A percentile compares a stretch with the other conserved stretches of the same genome.
Evolutionary conservation across 1,140 invertebrate genomes (phyloP).

Genomic region (Tetramorium simillimum): DNA sequence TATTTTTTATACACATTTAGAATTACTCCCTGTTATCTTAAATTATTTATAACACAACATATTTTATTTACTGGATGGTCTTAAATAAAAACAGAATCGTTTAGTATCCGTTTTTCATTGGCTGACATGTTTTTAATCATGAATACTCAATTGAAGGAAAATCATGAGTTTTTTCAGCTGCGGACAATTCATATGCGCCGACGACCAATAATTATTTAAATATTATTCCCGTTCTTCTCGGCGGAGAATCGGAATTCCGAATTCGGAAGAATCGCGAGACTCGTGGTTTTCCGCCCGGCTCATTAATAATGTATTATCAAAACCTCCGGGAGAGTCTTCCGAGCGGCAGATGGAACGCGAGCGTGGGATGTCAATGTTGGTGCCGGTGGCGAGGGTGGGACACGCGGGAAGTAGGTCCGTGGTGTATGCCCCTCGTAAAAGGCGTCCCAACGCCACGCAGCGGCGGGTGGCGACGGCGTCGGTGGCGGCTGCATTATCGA

Average conservation of each 20-base stretch:
- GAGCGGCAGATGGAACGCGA: conserved; percentile 46
- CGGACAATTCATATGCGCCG: conserved; percentile 30
- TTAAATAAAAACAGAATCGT: neutral
- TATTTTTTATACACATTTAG: neutral
- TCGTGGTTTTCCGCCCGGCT: conserved; percentile 17
- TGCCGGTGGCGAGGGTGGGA: neutral
- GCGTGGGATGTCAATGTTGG: conserved; percentile 19
- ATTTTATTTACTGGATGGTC: neutral
- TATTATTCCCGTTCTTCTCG: conserved; percentile 48
- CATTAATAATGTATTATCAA: conserved; percentile 62
- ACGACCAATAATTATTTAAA: conserved; percentile 53
- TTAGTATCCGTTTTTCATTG: neutral
- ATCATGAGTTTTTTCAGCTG: neutral
- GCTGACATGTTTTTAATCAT: conserved; percentile 43
- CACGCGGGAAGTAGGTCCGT: conserved; percentile 5
- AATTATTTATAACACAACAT: neutral
- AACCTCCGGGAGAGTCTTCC: conserved; percentile 33
- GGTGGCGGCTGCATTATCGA: conserved; percentile 63
- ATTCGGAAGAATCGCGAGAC: conserved; percentile 48
- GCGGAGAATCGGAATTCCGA: conserved; percentile 29
- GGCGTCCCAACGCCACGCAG: conserved; percentile 18
- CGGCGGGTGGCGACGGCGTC: conserved; percentile 11
- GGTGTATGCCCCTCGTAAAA: conserved; percentile 45
- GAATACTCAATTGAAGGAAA: conserved; percentile 4
- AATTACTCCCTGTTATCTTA: neutral